These are phyloP conservation scores for Orchesellides sinensis DNA, from an alignment of 2,888 invertebrate species.

Conservation along the genomic window DNA sequence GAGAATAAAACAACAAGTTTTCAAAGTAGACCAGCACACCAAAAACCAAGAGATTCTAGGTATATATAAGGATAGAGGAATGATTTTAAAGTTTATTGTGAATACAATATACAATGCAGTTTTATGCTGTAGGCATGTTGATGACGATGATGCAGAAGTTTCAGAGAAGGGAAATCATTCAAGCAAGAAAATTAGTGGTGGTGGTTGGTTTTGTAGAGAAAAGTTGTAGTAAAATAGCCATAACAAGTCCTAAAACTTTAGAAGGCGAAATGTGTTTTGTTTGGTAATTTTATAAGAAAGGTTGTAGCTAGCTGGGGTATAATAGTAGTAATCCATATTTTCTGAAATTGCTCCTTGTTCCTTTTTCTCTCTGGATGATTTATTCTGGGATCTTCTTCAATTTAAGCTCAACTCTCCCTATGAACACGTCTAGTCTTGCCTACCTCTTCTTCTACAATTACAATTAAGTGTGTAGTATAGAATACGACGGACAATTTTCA, in stretches of 20 bases:
- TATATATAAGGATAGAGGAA: neutral
- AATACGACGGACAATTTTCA: neutral
- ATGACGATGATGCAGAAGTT: neutral
- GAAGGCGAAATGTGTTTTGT: too few relatives aligned
- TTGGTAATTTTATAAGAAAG: neutral
- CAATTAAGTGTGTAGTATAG: conserved; percentile 21
- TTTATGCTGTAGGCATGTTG: neutral
- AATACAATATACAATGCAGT: neutral
- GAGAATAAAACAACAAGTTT: conserved; percentile 20
- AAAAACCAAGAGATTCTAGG: neutral
- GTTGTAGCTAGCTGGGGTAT: neutral
- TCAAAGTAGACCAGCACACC: neutral
- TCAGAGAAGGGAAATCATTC: conserved; percentile 3
- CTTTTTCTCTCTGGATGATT: conserved; percentile 15
- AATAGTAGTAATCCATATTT: neutral
- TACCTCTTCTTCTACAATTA: conserved; percentile 24
- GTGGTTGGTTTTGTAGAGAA: conserved; percentile 6
- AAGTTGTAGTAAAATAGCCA: too few relatives aligned
- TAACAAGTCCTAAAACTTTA: too few relatives aligned
- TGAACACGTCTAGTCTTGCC: neutral
- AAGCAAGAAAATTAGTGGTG: conserved; percentile 57
- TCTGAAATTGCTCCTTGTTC: conserved; percentile 18
- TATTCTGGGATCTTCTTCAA: conserved; percentile 13
- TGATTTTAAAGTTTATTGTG: neutral
- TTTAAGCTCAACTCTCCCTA: neutral